Evolutionary conservation across 2,113 vertebrate genomes (phyloP).

Genomic region (Lepisosteus oculatus): DNA sequence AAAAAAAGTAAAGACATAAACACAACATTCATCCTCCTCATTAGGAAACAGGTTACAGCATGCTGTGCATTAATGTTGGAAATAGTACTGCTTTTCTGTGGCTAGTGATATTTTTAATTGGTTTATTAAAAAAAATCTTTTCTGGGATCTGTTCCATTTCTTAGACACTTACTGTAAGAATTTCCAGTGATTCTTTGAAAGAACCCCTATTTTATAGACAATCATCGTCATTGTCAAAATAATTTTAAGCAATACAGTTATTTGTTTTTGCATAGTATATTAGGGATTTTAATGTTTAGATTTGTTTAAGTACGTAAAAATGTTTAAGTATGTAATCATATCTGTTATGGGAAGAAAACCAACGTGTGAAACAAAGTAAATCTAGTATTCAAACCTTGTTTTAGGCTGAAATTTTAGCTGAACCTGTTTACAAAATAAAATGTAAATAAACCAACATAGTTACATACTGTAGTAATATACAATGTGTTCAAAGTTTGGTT

Average conservation of each 20-base stretch:
- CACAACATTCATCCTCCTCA: constrained; percentile 51
- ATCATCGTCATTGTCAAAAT: constrained; percentile 38
- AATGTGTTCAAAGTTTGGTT: constrained; percentile 1
- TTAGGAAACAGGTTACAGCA: constrained; percentile 43
- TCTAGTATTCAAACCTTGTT: constrained; percentile 42
- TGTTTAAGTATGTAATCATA: constrained; percentile 59
- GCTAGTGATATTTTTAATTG: constrained; percentile 23
- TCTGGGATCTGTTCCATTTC: constrained; percentile 33
- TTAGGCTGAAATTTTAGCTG: constrained; percentile 31
- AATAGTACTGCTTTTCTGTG: constrained; percentile 18
- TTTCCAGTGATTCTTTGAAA: constrained; percentile 54
- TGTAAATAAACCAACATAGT: background rate
- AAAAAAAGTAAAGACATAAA: constrained; percentile 52
- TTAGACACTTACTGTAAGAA: constrained; percentile 21
- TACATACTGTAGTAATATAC: background rate
- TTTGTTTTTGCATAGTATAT: background rate
- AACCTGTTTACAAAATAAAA: constrained; percentile 32
- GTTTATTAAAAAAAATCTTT: background rate
- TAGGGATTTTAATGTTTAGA: too few species aligned
- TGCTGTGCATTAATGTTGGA: constrained; percentile 28
- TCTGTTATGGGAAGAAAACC: constrained; percentile 47
- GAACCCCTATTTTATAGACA: constrained; percentile 44
- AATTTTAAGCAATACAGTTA: constrained; percentile 26
- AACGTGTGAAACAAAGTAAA: constrained; percentile 45
- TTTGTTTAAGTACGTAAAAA: constrained; percentile 31